Conservation (phyloP, 53 echinoderm and acorn worm genomes). For the Mesocentrotus franciscanus region DNA sequence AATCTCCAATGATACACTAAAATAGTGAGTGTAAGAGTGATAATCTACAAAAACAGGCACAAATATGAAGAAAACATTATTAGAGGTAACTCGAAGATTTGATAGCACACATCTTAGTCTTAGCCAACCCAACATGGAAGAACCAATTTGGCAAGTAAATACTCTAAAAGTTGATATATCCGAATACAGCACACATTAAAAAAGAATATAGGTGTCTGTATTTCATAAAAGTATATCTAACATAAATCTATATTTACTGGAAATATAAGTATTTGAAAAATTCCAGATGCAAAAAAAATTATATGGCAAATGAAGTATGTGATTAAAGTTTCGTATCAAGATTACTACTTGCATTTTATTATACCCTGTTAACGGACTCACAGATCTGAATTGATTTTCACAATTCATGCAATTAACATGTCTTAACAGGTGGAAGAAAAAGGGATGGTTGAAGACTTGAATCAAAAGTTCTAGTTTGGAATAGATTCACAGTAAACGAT, state of each 20-base stretch:
- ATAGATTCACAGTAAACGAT: neutral
- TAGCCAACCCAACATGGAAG: constrained; percentile 8
- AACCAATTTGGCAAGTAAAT: constrained; percentile 9
- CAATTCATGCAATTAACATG: too few species aligned
- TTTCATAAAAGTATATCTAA: neutral
- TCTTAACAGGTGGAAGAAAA: neutral
- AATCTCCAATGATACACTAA: neutral
- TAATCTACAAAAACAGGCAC: too few species aligned
- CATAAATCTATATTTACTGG: neutral
- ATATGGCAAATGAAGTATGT: neutral
- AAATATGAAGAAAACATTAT: neutral
- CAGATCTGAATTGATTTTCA: neutral
- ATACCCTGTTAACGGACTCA: neutral
- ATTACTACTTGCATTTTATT: neutral
- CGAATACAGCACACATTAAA: neutral
- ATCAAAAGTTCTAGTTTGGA: neutral
- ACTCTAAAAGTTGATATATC: neutral
- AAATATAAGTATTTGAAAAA: neutral
- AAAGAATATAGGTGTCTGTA: neutral
- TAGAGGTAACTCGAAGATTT: neutral
- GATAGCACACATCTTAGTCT: constrained; percentile 17
- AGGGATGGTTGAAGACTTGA: neutral
- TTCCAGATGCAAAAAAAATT: too few species aligned
- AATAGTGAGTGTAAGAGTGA: neutral
- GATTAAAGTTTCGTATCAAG: neutral